Base-by-base conservation (phyloP, 2,113 vertebrate species). In the Hemichromis elongatus region DNA sequence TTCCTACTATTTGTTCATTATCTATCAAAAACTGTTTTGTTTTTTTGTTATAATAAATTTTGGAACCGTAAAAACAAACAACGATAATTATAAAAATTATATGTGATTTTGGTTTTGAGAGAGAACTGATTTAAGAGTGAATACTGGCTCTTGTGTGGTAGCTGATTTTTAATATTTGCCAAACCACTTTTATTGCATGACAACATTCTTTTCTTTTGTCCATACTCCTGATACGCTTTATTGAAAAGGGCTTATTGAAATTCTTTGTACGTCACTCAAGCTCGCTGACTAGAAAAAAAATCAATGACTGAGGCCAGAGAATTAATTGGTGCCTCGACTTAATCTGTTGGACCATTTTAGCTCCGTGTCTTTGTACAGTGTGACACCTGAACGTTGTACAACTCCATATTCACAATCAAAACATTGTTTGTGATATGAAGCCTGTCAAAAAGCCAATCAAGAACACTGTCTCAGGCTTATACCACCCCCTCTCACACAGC, bases 1-100 rank as follows among this genome's bases (percentile, higher is more conserved):
- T 30, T 42, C 37, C 63, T 42, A 16, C 37, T 26, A 6, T 26
- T 45, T 70, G 13, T 70, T 26, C 40, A 45, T 18, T 45, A 45
- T 42, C 13, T 3, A 18, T 6, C 35, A 21, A 45, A 70, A 70
- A 70, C 63, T 2, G n/a, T 24, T 40, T 40, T 2, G 3, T 37
- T n/a, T 35, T 19, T 7, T 0, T 0, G n/a, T n/a, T n/a, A n/a
- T n/a, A 12, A 42, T 37, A 66, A 1, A 66, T 33, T 7, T n/a
- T 59, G 26, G 0, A 59, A 30, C 56, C 14, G 30, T 59, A 59
- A 57, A 57, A 59, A 30, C 0, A 14, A 30, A 30, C 26, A 59
- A 30, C 3, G 8, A 59, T 59, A 2, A 5, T 30, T 57, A 30
- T 56, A 5, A 45, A 12, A 5, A 45, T 45, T 45, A 28, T 28